Base-by-base conservation (phyloP, 2,888 invertebrate genomes). In the Ischnus inquisitorius region DNA sequence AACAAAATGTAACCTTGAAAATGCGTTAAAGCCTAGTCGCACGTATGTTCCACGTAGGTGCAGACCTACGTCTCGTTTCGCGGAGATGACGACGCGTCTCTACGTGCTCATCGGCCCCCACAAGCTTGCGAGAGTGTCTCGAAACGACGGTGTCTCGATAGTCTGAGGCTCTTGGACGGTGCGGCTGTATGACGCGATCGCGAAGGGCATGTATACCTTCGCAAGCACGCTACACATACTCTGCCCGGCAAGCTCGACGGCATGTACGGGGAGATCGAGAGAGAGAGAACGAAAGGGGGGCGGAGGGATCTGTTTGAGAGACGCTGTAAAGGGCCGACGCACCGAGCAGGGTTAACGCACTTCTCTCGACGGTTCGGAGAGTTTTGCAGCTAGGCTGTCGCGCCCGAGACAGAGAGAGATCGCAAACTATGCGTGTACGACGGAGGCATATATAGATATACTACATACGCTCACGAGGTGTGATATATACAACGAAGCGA, bases 261-360 rank as follows among this genome's bases (percentile, higher is more conserved):
- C 82, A 54, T 69, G 83, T 65, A 80, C 67, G 25, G 69, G 79
- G 34, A 34, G 8, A 34, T n/a, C n/a, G 34, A 34, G 34, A 34
- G 34, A 80, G 77, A 76, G 39, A 39, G n/a, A n/a, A n/a, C n/a
- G n/a, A n/a, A n/a, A n/a, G 34, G 34, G 8, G 34, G 34, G 6
- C 4, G 60, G 60, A 14, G 25, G 75, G 82, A 75, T 87, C 76
- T 87, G 90, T 91, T 91, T 89, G 90, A 92, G 90, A 90, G 87
- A 89, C 91, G 88, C 90, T 90, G 88, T 81, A 88, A 91, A 92
- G 91, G 92, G 91, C 90, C 91, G 91, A 90, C 90, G 92, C 90
- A 91, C 90, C 88, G 88, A 79, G 85, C 90, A 90, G 90, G 92
- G 92, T 92, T 90, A 92, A 92, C 89, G 92, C 89, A 90, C 91